A percentile compares a stretch with the other conserved stretches of the same genome.
Conservation (phyloP, 2,797 vertebrate species). For the Numenius phaeopus region DNA sequence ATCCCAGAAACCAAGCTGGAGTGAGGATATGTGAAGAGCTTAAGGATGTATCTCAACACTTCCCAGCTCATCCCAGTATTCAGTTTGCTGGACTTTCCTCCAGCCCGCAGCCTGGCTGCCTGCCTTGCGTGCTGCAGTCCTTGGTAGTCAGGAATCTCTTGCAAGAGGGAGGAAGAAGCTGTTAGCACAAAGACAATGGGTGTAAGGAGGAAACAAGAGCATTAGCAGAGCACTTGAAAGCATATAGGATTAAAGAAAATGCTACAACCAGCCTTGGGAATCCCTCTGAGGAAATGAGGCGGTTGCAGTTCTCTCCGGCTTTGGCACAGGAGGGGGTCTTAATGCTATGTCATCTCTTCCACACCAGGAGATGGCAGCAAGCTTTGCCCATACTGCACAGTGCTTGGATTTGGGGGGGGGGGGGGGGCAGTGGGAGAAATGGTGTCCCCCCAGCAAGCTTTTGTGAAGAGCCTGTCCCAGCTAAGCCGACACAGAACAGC, state of each 20-base stretch:
- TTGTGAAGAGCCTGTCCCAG: background rate
- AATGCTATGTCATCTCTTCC: background rate
- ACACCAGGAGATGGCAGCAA: background rate
- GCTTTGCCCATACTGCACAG: background rate
- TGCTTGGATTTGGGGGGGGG: background rate
- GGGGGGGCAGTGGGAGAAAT: background rate
- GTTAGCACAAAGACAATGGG: background rate
- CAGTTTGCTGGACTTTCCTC: background rate
- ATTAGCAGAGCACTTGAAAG: background rate
- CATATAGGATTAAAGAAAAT: background rate
- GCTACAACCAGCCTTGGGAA: background rate
- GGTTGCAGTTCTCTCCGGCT: background rate
- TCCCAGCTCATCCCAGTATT: background rate
- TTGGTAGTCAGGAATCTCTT: background rate
- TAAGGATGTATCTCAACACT: background rate
- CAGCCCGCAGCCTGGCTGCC: background rate
- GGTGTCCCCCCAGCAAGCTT: background rate
- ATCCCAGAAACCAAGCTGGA: background rate
- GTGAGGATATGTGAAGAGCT: background rate
- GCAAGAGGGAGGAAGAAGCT: background rate
- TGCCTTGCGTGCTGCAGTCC: background rate
- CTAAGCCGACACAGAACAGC: background rate
- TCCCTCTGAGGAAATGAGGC: background rate
- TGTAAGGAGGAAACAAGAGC: background rate
- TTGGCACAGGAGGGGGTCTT: background rate